These are phyloP conservation scores for Girardia tigrina DNA, from an alignment of 2,888 invertebrate species.

Conservation along the genomic window DNA sequence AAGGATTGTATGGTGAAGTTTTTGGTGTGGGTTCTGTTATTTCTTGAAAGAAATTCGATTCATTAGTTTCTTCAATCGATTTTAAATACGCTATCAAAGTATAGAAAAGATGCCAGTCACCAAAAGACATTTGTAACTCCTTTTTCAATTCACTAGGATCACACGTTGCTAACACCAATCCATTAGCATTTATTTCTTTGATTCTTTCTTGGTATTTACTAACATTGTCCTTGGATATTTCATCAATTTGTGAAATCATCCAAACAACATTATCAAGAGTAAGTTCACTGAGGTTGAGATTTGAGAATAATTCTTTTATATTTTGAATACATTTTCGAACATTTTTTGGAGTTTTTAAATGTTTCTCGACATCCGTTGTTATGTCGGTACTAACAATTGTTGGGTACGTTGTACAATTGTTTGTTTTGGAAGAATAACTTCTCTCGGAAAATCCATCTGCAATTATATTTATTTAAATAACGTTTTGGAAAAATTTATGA, in stretches of 20 bases:
- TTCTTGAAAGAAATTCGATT: slow-evolving; percentile 1
- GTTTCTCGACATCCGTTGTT: neutral
- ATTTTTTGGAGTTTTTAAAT: neutral
- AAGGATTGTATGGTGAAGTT: neutral
- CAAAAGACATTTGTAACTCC: slow-evolving; percentile 63
- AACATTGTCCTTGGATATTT: slow-evolving; percentile 14
- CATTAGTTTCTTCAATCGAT: neutral
- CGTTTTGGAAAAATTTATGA: too few relatives aligned
- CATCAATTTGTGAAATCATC: slow-evolving; percentile 8
- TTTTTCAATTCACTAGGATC: slow-evolving; percentile 68
- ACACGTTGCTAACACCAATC: slow-evolving; percentile 72
- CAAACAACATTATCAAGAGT: slow-evolving; percentile 12
- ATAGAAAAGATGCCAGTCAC: slow-evolving; percentile 81
- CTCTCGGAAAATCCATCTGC: neutral
- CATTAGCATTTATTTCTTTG: slow-evolving; percentile 67
- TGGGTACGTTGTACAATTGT: neutral
- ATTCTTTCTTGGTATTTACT: slow-evolving; percentile 19
- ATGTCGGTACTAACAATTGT: neutral
- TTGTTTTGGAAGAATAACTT: neutral
- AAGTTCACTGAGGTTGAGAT: neutral
- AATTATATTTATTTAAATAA: too few relatives aligned
- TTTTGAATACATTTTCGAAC: slow-evolving; percentile 4
- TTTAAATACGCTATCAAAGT: neutral
- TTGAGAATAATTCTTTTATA: neutral
- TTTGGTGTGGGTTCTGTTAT: neutral